Conservation (phyloP, 2,113 vertebrate species). For the Grammomys dolichurus region DNA sequence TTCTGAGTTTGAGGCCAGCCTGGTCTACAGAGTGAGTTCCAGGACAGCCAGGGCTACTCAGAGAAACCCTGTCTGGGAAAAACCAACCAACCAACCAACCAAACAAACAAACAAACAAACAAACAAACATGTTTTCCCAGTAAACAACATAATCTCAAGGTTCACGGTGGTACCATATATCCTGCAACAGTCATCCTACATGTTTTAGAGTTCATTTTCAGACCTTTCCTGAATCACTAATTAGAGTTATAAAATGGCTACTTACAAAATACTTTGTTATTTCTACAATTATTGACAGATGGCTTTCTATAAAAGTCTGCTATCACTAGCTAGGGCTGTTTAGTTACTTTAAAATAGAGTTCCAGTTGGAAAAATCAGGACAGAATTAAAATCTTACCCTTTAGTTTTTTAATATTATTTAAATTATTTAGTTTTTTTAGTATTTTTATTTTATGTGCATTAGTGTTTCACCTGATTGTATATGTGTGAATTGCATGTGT, state of each 20-base stretch:
- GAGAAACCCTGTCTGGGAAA: too few relatives aligned
- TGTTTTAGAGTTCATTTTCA: not conserved
- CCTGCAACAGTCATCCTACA: not conserved
- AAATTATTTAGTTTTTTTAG: too few relatives aligned
- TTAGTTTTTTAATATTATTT: not conserved
- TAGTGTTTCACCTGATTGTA: not conserved
- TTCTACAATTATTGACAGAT: not conserved
- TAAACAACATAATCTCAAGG: too few relatives aligned
- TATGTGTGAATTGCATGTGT: not conserved
- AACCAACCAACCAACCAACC: too few relatives aligned
- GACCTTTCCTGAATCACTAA: conserved; percentile 4
- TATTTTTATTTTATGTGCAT: not conserved
- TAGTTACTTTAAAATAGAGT: not conserved
- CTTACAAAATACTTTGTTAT: not conserved
- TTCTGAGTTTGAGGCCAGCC: too few relatives aligned
- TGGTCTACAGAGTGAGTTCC: too few relatives aligned
- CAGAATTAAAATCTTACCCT: not conserved
- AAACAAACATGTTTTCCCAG: too few relatives aligned
- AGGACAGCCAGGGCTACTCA: too few relatives aligned
- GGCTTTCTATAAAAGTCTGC: not conserved
- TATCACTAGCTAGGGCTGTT: not conserved
- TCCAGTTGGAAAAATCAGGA: not conserved
- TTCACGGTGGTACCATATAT: too few relatives aligned
- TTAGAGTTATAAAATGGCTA: conserved; percentile 13
- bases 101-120: too few relatives aligned